Base-by-base conservation (phyloP, 1,140 invertebrate genomes). In the Macrotrachela quadricornifera region DNA sequence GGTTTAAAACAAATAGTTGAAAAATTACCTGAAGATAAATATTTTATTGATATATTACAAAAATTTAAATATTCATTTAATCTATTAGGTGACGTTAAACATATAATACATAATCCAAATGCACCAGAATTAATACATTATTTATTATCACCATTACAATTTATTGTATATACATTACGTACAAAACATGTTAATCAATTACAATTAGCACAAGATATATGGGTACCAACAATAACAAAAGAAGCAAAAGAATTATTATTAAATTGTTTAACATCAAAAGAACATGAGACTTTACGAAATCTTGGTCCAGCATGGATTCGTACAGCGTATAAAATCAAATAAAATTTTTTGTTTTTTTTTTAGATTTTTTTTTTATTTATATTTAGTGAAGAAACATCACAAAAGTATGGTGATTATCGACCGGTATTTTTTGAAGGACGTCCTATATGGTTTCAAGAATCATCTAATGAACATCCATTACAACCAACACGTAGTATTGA, bases 31-130 rank as follows among this genome's bases (percentile, higher is more conserved):
- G 81, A 83, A 11, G 85, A 91, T 65, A 77, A 80, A 51, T 91
- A 97, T 64, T 99, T 96, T 71, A 78, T 91, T 43, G 92, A 97
- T 69, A 94, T 96, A 52, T 84, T 99, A 58, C 86, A 94, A 66
- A 97, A 99, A 68, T 96, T 97, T 68, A 99, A 99, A 71, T 75
- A 96, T 1, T 90, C 88, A 8, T 96, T 97, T 67, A 97, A 96
- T 70, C 72, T 99, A 44, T 71, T 99, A 65, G 87, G 90, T 3
- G 85, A 91, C 67, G 71, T 96, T 45, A 91, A 92, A 64, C 80
- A 86, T 9, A 87, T 95, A 67, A 97, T 97, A 54, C 91, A 97
- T 66, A 90, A 96, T 65, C 92, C 92, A 0, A 97, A 97, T 71
- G 91, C 92, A 4, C 91, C 92, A 0, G 92, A 97, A 68, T 69